Evolutionary conservation across 1,140 invertebrate species (phyloP).

Genomic region (Pygmarrhopalites habei): DNA sequence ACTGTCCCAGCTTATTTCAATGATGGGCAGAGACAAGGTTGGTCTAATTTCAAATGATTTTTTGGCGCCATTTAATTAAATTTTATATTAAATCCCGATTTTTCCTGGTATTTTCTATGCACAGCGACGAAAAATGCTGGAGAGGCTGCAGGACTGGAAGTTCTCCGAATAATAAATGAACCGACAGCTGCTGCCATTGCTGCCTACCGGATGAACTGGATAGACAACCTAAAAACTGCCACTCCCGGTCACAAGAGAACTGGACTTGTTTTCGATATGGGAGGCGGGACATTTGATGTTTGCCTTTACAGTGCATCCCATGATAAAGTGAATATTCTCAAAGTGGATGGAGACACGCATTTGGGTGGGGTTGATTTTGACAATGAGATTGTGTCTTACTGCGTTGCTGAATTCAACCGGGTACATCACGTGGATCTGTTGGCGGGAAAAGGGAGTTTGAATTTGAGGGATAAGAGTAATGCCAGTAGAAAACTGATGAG

Average conservation of each 20-base stretch:
- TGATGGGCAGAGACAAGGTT: conserved; percentile 94
- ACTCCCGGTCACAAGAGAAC: conserved; percentile 49
- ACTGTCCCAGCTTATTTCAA: conserved; percentile 98
- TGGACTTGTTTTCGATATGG: conserved; percentile 44
- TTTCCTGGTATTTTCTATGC: conserved; percentile 98
- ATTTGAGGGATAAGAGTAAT: conserved; percentile 39
- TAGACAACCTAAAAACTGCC: conserved; percentile 36
- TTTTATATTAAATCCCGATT: too few species aligned
- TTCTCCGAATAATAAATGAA: conserved; percentile 99
- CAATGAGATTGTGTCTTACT: conserved; percentile 41
- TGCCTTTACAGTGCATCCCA: conserved; percentile 52
- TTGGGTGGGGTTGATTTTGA: conserved; percentile 45
- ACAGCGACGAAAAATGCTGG: conserved; percentile 50
- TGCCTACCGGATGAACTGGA: conserved; percentile 92
- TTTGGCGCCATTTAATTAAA: too few species aligned
- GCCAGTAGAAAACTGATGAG: conserved; percentile 6
- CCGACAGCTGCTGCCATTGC: conserved; percentile 99
- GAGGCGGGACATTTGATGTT: conserved; percentile 53
- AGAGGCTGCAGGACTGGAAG: conserved; percentile 60
- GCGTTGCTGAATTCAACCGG: conserved; percentile 46
- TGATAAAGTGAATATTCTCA: conserved; percentile 46
- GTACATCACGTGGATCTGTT: conserved; percentile 52
- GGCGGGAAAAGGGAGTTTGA: conserved; percentile 51
- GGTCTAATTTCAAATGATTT: conserved; percentile 99
- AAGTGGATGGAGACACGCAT: conserved; percentile 44